Conservation (phyloP, 2,113 vertebrate species). For the Lynx canadensis region DNA sequence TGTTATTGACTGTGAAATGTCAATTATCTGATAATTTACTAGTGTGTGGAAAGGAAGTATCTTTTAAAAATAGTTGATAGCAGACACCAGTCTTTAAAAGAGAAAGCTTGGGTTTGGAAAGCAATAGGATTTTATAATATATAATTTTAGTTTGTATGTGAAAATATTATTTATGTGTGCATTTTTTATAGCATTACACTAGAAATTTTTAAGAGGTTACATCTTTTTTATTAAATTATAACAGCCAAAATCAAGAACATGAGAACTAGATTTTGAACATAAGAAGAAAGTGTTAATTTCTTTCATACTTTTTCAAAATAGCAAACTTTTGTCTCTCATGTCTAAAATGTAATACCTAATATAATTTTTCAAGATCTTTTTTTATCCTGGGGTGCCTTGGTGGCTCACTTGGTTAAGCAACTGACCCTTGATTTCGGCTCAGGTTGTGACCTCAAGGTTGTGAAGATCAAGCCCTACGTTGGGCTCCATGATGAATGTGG, state of each 20-base stretch:
- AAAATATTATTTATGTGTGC: neutral
- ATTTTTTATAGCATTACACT: neutral
- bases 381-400: neutral
- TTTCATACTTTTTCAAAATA: neutral
- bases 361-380: neutral
- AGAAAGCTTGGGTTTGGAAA: neutral
- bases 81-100: neutral
- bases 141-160: neutral
- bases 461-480: too few relatives aligned
- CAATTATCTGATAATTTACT: neutral
- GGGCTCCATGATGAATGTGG: too few relatives aligned
- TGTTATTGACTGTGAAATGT: neutral
- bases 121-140: neutral
- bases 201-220: neutral
- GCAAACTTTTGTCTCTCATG: neutral
- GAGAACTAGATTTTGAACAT: neutral
- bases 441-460: too few relatives aligned
- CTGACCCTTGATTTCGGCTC: too few relatives aligned
- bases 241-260: neutral
- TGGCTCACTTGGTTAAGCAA: too few relatives aligned
- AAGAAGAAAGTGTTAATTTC: neutral
- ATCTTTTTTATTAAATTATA: neutral
- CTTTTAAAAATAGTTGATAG: neutral
- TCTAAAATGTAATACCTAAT: slow-evolving; percentile 4
- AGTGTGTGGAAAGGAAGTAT: neutral